Base-by-base conservation (phyloP, 2,113 vertebrate genomes). In the Planiliza haematocheilus region DNA sequence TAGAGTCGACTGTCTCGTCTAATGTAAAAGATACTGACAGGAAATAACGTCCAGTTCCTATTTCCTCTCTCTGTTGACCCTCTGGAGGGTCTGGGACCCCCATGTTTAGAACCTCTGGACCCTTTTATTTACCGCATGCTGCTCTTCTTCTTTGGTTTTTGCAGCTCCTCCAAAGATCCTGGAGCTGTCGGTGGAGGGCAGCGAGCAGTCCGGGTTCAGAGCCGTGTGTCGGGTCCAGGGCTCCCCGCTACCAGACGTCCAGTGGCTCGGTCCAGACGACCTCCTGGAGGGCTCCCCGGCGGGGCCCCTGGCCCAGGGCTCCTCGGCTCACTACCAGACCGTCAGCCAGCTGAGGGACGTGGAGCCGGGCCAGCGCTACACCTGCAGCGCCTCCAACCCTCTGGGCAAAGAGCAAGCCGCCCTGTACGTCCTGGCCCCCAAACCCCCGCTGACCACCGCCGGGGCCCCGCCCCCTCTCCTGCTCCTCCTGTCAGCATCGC, bases 161-260 rank as follows among this genome's bases (percentile, higher is more conserved):
- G 18, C 89, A 97, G 96, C 95, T 20, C 86, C 96, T 13, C 97
- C 97, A 0, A 92, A 92, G 91, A 97, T 99, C 80, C 80, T 96
- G 52, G 91, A 93, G 11, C 88, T 99, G 86, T 93, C 92, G 0
- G 93, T 97, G 63, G 94, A 93, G 75, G 95, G 94, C 2, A 89
- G 75, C 0, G 74, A 90, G 0, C 77, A 82, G 6, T 87, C 86
- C 1, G 84, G 91, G 0, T 95, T 93, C 91, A 91, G 88, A 3
- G 96, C 96, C 0, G 62, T 93, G 57, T 99, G 97, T 71, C 94
- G 78, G 0, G 97, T 96, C 0, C 95, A 96, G 84, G 97, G 96
- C 2, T 96, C 97, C 37, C 97, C 97, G 0, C 85, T 75, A 0
- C 97, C 97, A 0, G 51, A 93, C 4, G 75, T 98, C 39, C 87